Evolutionary conservation across 2,888 invertebrate genomes (phyloP), one percentile per base, ranked within the genome.

Genomic region (Apodemia zela): DNA sequence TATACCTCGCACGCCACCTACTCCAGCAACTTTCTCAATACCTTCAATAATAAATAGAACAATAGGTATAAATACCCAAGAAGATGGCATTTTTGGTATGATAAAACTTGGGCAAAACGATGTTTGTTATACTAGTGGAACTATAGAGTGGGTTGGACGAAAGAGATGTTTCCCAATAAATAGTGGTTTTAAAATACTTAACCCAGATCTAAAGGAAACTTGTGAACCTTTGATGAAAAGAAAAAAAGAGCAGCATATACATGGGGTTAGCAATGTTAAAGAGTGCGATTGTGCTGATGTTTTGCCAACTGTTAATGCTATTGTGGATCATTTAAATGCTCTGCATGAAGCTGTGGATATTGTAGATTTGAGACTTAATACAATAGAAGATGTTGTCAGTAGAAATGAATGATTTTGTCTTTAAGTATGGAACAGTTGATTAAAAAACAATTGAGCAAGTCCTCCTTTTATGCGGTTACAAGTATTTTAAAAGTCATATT

Each of bases 281-380:
- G 83, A 83, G 64, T 89, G 89, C 80, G 81, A 87, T 65, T 89
- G 89, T 82, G 84, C 84, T 62, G 84, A 89, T 79, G 82, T 90
- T 21, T 70, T 91, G 64, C 90, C 91, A 54, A 90, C 90, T 66
- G 86, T 93, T 1, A 88, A 92, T 85, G 89, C 89, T 54, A 87
- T 94, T 71, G 90, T 90, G 66, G 90, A 93, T 67, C 93, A 94
- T 77, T 80, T 94, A 60, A 92, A 92, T 80, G 91, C 91, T 15
- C 79, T 94, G 11, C 92, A 93, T 73, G 90, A 93, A 73, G 93
- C 93, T 58, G 85, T 94, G n/a, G 85, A 90, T 69, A 71, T 93
- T 63, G 84, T 94, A 61, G 93, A 93, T 71, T 79, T 93, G 71
- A 84, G 93, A 68, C 80, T 94, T 15, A 92, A 85, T 60, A 85